phyloP scores from a whole-genome alignment of 2,113 vertebrate genomes.

The Podilymbus podiceps region DNA sequence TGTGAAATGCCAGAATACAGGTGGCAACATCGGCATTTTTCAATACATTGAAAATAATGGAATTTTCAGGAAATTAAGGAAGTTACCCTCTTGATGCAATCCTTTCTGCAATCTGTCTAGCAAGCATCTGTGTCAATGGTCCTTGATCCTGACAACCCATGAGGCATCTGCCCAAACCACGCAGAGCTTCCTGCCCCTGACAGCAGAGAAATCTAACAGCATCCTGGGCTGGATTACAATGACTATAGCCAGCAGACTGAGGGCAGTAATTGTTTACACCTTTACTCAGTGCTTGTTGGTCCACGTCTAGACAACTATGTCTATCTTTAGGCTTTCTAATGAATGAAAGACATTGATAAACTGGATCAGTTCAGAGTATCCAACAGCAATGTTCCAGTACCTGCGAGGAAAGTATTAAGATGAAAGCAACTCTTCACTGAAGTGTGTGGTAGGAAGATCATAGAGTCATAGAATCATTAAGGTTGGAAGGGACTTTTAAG shows the following conservation, averaged over 20 bases:
- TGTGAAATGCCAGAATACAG: background rate
- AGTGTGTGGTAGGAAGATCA: background rate
- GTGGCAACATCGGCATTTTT: background rate
- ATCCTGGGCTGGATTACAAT: background rate
- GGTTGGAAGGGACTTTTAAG: too few species aligned
- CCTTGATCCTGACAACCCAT: background rate
- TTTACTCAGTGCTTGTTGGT: background rate
- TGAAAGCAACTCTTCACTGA: background rate
- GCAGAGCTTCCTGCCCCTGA: background rate
- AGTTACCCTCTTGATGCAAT: background rate
- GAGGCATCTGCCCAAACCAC: background rate
- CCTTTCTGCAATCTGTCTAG: background rate
- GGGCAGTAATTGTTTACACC: background rate
- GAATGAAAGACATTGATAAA: background rate
- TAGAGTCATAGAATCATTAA: too few species aligned
- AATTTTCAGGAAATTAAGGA: background rate
- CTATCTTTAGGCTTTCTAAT: background rate
- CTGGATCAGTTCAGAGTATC: background rate
- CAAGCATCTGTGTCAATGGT: background rate
- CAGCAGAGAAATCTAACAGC: background rate
- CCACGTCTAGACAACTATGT: background rate
- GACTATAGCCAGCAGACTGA: fast-evolving
- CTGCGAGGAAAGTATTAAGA: background rate
- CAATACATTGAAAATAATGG: background rate
- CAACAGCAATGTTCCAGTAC: background rate